These are phyloP conservation scores for Dysidea cf. avara DNA, from an alignment of 37 sponge, comb jelly and placozoan species.

Conservation along the genomic window DNA sequence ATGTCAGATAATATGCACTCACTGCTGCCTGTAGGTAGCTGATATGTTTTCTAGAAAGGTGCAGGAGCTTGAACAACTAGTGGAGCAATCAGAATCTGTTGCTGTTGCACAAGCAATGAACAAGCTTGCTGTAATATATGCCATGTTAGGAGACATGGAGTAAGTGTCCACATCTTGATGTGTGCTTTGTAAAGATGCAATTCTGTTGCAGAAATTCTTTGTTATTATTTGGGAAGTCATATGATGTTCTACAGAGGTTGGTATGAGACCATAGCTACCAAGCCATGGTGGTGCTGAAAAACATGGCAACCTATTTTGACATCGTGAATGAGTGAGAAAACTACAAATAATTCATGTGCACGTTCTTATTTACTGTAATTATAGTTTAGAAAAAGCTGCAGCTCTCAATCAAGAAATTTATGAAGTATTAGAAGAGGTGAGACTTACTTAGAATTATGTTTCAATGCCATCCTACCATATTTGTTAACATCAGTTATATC, in stretches of 20 bases:
- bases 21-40: background rate
- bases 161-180: slow-evolving; percentile 5
- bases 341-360: too few relatives aligned
- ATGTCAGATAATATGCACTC: too few relatives aligned
- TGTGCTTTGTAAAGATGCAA: too few relatives aligned
- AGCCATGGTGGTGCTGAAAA: slow-evolving; percentile 7
- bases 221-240: slow-evolving; percentile 7
- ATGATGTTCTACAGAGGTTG: slow-evolving; percentile 2
- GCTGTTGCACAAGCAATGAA: slow-evolving; percentile 19
- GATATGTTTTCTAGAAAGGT: background rate
- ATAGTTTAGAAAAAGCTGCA: slow-evolving; percentile 41
- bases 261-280: slow-evolving; percentile 14
- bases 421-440: slow-evolving; percentile 34
- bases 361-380: background rate
- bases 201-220: slow-evolving; percentile 14
- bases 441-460: too few relatives aligned
- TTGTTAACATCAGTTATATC: too few relatives aligned
- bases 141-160: slow-evolving; percentile 34
- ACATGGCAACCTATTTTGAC: slow-evolving; percentile 27
- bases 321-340: slow-evolving; percentile 5
- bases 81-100: background rate
- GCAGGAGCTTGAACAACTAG: background rate
- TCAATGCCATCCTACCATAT: too few relatives aligned
- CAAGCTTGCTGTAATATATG: slow-evolving; percentile 27
- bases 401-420: slow-evolving; percentile 36